Evolutionary conservation across 2,113 vertebrate genomes (phyloP), one percentile per base, ranked within the genome.

Genomic region (Eonycteris spelaea): DNA sequence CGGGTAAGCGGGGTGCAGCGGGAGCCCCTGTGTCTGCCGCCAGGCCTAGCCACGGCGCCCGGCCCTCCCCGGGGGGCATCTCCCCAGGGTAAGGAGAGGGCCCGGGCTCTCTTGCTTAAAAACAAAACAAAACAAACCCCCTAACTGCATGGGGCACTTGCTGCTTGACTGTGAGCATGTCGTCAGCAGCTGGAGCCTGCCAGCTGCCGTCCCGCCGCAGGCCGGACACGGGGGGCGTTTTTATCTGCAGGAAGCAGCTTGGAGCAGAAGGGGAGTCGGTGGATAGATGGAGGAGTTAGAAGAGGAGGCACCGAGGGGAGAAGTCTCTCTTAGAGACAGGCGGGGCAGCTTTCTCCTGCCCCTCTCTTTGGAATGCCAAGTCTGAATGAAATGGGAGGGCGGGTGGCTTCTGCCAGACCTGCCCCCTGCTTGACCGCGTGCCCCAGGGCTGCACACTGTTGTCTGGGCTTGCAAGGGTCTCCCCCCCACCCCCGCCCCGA

Each of bases 181-280:
- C 21, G 13, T 67, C 21, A 18, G 79, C 57, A 9, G 82, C 75
- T 38, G 59, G 84, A 84, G 80, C 80, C 91, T 70, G 67, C 89
- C 88, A 94, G 82, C 86, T 98, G 84, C 55, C 35, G 10, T 88
- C 78, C 93, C 43, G 2, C 63, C 55, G 73, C 91, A 94, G 87
- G 28, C 92, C 86, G 96, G 74, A 84, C 84, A 88, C 45, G 88
- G 38, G 65, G 94, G 93, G 95, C 89, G 96, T 89, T 93, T 96
- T 96, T 96, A 96, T 97, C 97, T 91, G 82, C 93, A 97, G 97
- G 97, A 97, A 98, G 86, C 96, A 96, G 96, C 95, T 86, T 55
- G 7, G 80, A 95, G 79, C 35, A 6, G 96, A 97, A 95, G 88
- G 86, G 77, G 87, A 91, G 43, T 68, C 75, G 88, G 91, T 91